A percentile compares a stretch with the other conserved stretches of the same genome.
Evolutionary conservation across 2,888 invertebrate genomes (phyloP).

Genomic region (Beris morrisii): DNA sequence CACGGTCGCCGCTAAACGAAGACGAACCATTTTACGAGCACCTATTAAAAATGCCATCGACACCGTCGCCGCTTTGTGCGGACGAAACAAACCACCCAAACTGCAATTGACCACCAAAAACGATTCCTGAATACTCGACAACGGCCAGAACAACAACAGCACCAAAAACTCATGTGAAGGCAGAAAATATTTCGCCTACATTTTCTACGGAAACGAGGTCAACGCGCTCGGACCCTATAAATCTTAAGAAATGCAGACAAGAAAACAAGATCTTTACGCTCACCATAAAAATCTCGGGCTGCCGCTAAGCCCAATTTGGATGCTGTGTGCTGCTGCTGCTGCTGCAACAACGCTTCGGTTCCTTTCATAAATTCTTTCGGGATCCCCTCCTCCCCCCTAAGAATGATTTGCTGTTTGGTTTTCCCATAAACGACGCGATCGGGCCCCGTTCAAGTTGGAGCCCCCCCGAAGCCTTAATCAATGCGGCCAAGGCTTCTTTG

Average conservation of each 20-base stretch:
- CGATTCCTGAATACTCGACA: slow-evolving; percentile 6
- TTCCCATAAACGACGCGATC: background rate
- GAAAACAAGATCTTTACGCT: slow-evolving; percentile 11
- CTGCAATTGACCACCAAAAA: slow-evolving; percentile 24
- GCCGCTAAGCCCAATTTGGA: background rate
- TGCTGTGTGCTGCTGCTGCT: too few species aligned
- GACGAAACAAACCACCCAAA: slow-evolving; percentile 28
- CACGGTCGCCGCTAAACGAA: slow-evolving; percentile 4
- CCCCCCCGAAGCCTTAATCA: too few species aligned
- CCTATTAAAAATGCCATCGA: slow-evolving; percentile 13
- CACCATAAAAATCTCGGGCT: background rate
- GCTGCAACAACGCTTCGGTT: slow-evolving; percentile 10
- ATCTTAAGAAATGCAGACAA: slow-evolving; percentile 17
- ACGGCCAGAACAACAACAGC: background rate
- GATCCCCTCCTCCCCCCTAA: slow-evolving; percentile 9
- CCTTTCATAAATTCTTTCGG: slow-evolving; percentile 22
- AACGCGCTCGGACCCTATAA: slow-evolving; percentile 19
- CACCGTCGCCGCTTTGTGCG: slow-evolving; percentile 4
- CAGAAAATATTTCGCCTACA: slow-evolving; percentile 31
- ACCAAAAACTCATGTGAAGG: background rate
- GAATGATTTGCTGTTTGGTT: slow-evolving; percentile 21
- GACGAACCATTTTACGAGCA: slow-evolving; percentile 23
- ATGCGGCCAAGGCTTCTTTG: too few species aligned
- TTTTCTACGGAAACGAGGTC: slow-evolving; percentile 28
- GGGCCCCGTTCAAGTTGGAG: too few species aligned